Conservation (phyloP, 2,113 vertebrate species). For the Mystacornis crossleyi region DNA sequence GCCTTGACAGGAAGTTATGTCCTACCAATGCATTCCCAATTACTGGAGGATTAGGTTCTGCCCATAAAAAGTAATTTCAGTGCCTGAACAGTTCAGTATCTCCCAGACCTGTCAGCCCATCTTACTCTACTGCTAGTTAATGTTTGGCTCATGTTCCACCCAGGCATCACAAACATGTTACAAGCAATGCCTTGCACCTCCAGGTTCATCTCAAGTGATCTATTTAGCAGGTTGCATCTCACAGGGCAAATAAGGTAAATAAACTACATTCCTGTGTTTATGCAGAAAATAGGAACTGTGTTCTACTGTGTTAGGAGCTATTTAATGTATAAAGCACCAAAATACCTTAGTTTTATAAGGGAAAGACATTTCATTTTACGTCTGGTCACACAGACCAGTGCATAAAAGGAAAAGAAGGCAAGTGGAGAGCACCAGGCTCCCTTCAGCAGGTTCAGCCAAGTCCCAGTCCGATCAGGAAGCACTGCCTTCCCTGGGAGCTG, state of each 20-base stretch:
- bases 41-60: neutral
- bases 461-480: neutral
- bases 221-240: neutral
- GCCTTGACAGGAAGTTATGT: neutral
- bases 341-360: neutral
- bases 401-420: fast-evolving
- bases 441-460: neutral
- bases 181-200: neutral
- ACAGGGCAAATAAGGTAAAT: neutral
- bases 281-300: neutral
- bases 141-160: neutral
- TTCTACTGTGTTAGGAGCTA: neutral
- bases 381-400: neutral
- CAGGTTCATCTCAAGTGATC: neutral
- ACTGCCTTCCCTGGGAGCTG: neutral
- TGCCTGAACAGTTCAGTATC: neutral
- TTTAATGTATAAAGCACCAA: neutral
- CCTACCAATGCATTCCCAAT: neutral
- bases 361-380: neutral
- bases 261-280: neutral
- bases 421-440: neutral
- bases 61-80: neutral
- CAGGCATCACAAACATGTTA: fast-evolving
- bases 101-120: neutral
- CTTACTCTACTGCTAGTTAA: neutral